Evolutionary conservation across 2,888 invertebrate species (phyloP).

Genomic region (Drosophila hamatofila): DNA sequence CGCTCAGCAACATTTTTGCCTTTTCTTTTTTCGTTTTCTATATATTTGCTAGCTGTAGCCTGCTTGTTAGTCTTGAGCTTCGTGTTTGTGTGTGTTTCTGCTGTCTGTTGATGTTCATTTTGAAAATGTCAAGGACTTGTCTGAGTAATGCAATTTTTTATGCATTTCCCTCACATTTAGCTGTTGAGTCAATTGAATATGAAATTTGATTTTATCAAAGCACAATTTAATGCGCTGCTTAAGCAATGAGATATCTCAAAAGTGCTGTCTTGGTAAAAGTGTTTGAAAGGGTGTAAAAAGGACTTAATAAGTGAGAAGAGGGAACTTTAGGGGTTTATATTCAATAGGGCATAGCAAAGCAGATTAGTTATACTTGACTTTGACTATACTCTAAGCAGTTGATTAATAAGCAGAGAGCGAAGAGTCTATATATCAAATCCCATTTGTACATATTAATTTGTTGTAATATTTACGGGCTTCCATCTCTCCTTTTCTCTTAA

Average conservation of each 20-base stretch:
- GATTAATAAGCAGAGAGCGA: no score
- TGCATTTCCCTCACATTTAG: constrained; percentile 63
- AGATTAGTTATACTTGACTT: no score
- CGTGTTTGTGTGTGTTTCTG: constrained; percentile 9
- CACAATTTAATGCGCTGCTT: neutral
- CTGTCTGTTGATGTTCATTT: constrained; percentile 56
- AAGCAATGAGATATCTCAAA: neutral
- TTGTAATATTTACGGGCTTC: no score
- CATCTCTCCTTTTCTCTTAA: no score
- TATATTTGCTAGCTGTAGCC: constrained; percentile 50
- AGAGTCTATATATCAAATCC: no score
- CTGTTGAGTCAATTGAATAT: constrained; percentile 46
- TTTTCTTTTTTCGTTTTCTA: neutral
- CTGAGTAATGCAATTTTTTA: constrained; percentile 65
- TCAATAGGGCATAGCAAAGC: no score
- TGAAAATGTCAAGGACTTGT: constrained; percentile 77
- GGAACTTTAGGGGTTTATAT: no score
- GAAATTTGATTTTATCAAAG: constrained; percentile 57
- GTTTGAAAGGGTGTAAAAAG: neutral
- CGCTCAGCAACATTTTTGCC: constrained; percentile 50
- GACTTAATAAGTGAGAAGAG: neutral
- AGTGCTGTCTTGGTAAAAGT: neutral
- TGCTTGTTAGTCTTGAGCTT: neutral
- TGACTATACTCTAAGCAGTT: no score
- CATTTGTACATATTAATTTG: no score